Conservation (phyloP, 2,113 vertebrate species). For the Planiliza haematocheilus region DNA sequence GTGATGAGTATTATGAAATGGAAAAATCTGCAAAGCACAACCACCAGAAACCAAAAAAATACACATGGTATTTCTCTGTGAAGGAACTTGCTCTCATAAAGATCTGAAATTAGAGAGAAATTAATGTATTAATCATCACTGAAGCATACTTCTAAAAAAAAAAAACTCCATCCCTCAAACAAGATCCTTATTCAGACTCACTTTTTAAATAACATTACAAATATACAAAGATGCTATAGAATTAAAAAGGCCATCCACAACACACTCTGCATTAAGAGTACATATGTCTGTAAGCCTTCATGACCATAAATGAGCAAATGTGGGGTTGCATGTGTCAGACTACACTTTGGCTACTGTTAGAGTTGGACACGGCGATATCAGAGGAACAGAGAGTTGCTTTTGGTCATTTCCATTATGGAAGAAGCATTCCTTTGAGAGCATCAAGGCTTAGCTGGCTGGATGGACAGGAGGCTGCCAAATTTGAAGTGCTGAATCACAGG, state of each 20-base stretch:
- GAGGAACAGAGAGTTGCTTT: slow-evolving; percentile 31
- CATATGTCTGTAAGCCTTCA: slow-evolving; percentile 33
- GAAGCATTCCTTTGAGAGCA: slow-evolving; percentile 7
- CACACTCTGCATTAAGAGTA: slow-evolving; percentile 24
- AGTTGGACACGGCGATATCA: slow-evolving; percentile 25
- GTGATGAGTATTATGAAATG: neutral
- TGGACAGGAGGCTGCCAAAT: slow-evolving; percentile 96
- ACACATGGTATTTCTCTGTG: neutral
- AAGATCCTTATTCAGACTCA: slow-evolving; percentile 26
- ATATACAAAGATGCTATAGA: slow-evolving; percentile 42
- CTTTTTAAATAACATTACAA: slow-evolving; percentile 62
- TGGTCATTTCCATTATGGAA: slow-evolving; percentile 48
- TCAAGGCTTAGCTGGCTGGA: slow-evolving; percentile 91
- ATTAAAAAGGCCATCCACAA: slow-evolving; percentile 40
- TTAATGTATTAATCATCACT: slow-evolving; percentile 25
- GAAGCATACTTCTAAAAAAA: slow-evolving; percentile 23
- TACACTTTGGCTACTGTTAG: slow-evolving; percentile 43
- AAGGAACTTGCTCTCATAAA: neutral
- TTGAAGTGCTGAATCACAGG: slow-evolving; percentile 99
- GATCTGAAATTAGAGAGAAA: slow-evolving; percentile 20
- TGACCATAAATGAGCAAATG: slow-evolving; percentile 21
- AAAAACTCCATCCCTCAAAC: slow-evolving; percentile 12
- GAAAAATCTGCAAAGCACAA: slow-evolving; percentile 19
- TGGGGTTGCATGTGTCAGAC: slow-evolving; percentile 28
- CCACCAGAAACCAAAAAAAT: slow-evolving; percentile 10